Evolutionary conservation across 2,888 invertebrate genomes (phyloP), one percentile per base, ranked within the genome.

Genomic region (Nemoura dubitans): DNA sequence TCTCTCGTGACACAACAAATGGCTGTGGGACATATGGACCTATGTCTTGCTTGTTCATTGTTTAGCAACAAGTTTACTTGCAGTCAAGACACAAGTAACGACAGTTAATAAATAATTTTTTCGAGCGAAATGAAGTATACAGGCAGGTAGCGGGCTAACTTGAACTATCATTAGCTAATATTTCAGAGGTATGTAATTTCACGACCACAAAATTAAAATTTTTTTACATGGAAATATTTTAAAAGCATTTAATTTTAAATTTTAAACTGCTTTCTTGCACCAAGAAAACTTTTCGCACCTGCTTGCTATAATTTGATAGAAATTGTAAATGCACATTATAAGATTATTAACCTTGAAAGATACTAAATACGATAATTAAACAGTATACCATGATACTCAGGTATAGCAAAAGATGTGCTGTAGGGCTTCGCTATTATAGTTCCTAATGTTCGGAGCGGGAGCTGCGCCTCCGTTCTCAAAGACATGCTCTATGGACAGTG

Each of bases 401-500:
- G 59, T 59, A 21, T 59, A 59, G 16, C 16, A 59, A 59, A 7
- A 59, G 59, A 21, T 14, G 59, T 14, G 21, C 59, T 59, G 16
- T 59, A 3, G 59, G 21, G 59, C 21, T 59, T 59, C 21, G 6
- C 21, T 21, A n/a, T n/a, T n/a, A n/a, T n/a, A n/a, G n/a, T n/a
- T n/a, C n/a, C n/a, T 14, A 59, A 59, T 14, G 59, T 59, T 21
- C 21, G 59, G 21, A 59, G 59, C 59, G 2, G 59, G 16, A n/a
- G n/a, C n/a, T n/a, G n/a, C n/a, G n/a, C n/a, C 36, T 10, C 3
- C 6, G 59, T 59, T 59, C 59, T 59, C 59, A 59, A 59, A 59
- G 59, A 59, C 59, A 59, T 59, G 59, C 59, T 59, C 59, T 59
- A 59, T 59, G 59, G 59, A 59, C 59, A 59, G 3, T 59, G 59